phyloP scores from a whole-genome alignment of 2,888 invertebrate species.

The Tuberolachnus salignus region DNA sequence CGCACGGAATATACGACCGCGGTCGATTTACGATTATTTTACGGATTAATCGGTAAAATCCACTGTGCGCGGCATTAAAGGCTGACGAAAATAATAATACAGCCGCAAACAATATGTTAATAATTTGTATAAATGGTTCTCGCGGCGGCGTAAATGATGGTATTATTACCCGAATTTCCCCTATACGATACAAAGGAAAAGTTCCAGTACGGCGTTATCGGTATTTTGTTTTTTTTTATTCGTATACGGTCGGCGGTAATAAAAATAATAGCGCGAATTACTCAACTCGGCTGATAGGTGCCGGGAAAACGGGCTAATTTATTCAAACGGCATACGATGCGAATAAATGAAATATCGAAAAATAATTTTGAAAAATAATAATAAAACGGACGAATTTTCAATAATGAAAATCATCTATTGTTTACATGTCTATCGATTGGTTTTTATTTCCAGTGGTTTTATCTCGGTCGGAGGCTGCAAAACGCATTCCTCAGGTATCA shows the following conservation, averaged over 20 bases:
- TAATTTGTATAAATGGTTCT: no score
- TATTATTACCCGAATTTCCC: not conserved
- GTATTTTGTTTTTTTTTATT: no score
- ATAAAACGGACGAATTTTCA: not conserved
- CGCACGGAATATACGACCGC: not conserved
- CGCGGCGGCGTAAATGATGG: not conserved
- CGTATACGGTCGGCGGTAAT: not conserved
- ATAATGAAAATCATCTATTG: constrained; percentile 17
- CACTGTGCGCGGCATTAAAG: not conserved
- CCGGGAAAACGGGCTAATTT: not conserved
- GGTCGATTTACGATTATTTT: not conserved
- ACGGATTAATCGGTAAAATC: not conserved
- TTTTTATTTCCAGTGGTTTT: constrained; percentile 41
- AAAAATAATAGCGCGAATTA: constrained; percentile 20
- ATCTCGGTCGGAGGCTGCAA: constrained; percentile 49
- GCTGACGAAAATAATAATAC: not conserved
- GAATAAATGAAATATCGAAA: not conserved
- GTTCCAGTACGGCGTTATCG: not conserved
- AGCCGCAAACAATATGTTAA: no score
- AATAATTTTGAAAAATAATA: not conserved
- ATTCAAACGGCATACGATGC: not conserved
- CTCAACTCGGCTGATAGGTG: not conserved
- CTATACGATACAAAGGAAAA: not conserved
- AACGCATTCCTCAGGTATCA: constrained; percentile 54
- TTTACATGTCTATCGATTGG: constrained; percentile 52